Conservation (phyloP, 2,113 vertebrate species). For the Grallaria varia region DNA sequence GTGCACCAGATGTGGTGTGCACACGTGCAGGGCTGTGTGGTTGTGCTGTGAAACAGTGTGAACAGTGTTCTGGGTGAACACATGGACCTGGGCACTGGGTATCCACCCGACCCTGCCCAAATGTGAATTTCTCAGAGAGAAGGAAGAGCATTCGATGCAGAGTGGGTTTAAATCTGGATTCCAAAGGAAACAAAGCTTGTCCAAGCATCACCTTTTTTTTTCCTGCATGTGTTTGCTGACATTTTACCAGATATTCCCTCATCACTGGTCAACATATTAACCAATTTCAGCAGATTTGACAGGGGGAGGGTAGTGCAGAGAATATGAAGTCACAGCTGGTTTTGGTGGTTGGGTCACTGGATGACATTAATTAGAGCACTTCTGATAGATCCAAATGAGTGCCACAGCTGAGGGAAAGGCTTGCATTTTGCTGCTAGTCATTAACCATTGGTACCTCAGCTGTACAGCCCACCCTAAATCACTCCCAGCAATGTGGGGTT, state of each 20-base stretch:
- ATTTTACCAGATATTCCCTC: neutral
- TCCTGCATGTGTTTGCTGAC: neutral
- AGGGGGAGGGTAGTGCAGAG: neutral
- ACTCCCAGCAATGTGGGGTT: neutral
- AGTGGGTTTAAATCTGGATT: neutral
- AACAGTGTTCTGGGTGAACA: neutral
- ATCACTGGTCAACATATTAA: neutral
- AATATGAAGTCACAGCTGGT: neutral
- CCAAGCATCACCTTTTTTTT: neutral
- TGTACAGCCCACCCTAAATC: neutral
- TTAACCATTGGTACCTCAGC: neutral
- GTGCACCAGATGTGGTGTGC: neutral
- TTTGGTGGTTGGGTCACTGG: neutral
- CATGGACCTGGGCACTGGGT: neutral
- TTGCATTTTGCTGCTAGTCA: neutral
- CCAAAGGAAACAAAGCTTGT: neutral
- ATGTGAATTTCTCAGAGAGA: neutral
- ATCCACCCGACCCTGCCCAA: neutral
- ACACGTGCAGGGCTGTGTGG: neutral
- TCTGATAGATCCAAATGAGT: neutral
- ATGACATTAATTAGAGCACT: neutral
- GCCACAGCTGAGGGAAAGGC: neutral
- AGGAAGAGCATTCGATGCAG: neutral
- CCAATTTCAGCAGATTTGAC: neutral
- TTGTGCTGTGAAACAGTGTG: neutral